A percentile compares a stretch with the other conserved stretches of the same genome.
These are phyloP conservation scores for Avahi laniger DNA, from an alignment of 2,797 vertebrate species.

Conservation along the genomic window DNA sequence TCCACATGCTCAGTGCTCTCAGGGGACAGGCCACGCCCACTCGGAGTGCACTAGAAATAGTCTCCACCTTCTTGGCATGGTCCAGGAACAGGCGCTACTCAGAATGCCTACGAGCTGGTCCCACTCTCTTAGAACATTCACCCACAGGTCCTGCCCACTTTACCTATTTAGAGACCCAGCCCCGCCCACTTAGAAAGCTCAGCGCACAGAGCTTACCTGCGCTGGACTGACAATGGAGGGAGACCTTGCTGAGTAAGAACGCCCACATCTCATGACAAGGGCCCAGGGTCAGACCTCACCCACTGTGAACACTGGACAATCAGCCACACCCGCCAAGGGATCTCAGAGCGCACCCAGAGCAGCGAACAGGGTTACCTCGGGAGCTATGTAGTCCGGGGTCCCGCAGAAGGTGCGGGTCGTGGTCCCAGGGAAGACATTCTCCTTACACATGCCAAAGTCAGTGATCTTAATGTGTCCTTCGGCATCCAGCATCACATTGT, in stretches of 20 bases:
- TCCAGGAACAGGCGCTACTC: background rate
- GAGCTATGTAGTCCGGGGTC: conserved; percentile 95
- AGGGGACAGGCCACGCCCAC: background rate
- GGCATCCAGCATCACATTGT: conserved; percentile 93
- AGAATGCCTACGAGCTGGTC: background rate
- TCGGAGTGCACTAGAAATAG: background rate
- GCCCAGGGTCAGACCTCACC: background rate
- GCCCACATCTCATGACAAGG: background rate
- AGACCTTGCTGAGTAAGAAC: background rate
- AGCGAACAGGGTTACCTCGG: conserved; percentile 86
- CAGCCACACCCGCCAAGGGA: background rate
- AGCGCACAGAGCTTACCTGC: background rate
- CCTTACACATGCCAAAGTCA: conserved; percentile 96
- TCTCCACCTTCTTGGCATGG: background rate
- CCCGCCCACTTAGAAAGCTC: background rate
- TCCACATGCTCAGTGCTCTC: background rate
- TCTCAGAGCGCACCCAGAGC: rapidly evolving
- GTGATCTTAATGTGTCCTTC: conserved; percentile 96
- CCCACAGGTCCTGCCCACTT: background rate
- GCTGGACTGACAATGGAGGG: background rate
- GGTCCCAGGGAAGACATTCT: conserved; percentile 90
- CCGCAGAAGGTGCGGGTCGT: conserved; percentile 95
- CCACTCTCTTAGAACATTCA: background rate
- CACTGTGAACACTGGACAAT: background rate
- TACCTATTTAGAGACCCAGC: background rate